Base-by-base conservation (phyloP, 2,113 vertebrate genomes). In the Phrynosoma blainvillii region DNA sequence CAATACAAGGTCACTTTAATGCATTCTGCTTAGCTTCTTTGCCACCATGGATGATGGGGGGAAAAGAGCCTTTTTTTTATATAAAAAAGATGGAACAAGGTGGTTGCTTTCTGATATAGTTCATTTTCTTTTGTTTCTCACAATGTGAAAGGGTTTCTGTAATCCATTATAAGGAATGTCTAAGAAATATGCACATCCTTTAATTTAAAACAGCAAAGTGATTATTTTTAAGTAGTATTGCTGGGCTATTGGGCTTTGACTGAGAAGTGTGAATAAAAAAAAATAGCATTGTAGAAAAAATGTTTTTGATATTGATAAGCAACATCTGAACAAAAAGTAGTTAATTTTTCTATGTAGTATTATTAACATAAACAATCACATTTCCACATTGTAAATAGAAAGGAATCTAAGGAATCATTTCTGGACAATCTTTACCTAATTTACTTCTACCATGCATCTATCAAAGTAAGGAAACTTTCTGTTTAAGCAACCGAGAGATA, bases 1-100 rank as follows among this genome's bases (percentile, higher is more conserved):
- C 82, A 93, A 87, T 0, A 0, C 89, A 88, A 91, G 91, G 91
- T 95, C 91, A 77, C 30, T 89, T 90, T 82, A 68, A 70, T 92
- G 88, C 81, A 32, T 93, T 75, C 91, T 92, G 7, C 5, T 86
- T 83, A 90, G 85, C 16, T 32, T 2, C 80, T 81, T 56, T 87
- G 91, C 68, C 1, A 0, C 82, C 1, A 14, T 0, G 47, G 86
- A 91, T 89, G 87, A 56, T 76, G 90, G 76, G 30, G 83, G 47
- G 40, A 90, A 84, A n/a, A 84, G 86, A 81, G 59, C 0, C 6
- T 0, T 86, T 52, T 18, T 79, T 59, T 18, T 73, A n/a, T 68
- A 23, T 25, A 36, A 73, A 85, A 86, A 91, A 84, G 83, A 36
- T 87, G 85, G 86, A 88, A 83, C 85, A 0, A 0, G 6, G 81